phyloP scores from a whole-genome alignment of 2,888 invertebrate genomes.

The Leucophora obtusa region DNA sequence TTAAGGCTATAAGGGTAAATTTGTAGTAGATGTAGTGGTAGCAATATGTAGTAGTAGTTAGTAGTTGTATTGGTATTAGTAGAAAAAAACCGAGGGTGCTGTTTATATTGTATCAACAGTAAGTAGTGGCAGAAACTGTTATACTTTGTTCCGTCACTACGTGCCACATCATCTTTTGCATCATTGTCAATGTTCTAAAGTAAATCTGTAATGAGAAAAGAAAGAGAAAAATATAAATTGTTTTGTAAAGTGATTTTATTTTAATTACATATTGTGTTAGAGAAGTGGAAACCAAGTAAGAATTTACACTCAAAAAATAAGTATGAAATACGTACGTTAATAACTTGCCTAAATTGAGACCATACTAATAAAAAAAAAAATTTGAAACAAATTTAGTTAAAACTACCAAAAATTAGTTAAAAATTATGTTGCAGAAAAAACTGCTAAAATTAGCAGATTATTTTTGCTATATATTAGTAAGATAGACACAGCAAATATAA shows the following conservation, averaged over 20 bases:
- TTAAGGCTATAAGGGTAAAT: slow-evolving; percentile 48
- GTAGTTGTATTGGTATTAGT: slow-evolving; percentile 2
- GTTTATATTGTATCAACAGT: slow-evolving; percentile 37
- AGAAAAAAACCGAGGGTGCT: slow-evolving; percentile 12
- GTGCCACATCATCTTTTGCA: slow-evolving; percentile 51
- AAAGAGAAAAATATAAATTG: neutral
- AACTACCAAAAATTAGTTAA: too few relatives aligned
- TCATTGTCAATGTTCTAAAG: slow-evolving; percentile 46
- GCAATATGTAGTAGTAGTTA: neutral
- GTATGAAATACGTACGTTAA: too few relatives aligned
- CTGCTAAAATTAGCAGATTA: too few relatives aligned
- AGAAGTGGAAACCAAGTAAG: neutral
- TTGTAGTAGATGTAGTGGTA: slow-evolving; percentile 17
- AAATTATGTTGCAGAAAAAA: too few relatives aligned
- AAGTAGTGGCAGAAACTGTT: slow-evolving; percentile 51
- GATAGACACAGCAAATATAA: too few relatives aligned
- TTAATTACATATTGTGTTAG: neutral
- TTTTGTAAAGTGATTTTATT: neutral
- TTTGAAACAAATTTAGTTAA: too few relatives aligned
- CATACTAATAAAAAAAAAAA: too few relatives aligned
- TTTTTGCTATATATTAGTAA: too few relatives aligned
- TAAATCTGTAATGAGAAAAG: slow-evolving; percentile 43
- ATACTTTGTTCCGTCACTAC: slow-evolving; percentile 50
- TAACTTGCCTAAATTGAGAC: too few relatives aligned
- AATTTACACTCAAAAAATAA: too few relatives aligned